These are phyloP conservation scores for Myiothlypis coronata DNA, from an alignment of 2,797 vertebrate genomes.

Conservation along the genomic window DNA sequence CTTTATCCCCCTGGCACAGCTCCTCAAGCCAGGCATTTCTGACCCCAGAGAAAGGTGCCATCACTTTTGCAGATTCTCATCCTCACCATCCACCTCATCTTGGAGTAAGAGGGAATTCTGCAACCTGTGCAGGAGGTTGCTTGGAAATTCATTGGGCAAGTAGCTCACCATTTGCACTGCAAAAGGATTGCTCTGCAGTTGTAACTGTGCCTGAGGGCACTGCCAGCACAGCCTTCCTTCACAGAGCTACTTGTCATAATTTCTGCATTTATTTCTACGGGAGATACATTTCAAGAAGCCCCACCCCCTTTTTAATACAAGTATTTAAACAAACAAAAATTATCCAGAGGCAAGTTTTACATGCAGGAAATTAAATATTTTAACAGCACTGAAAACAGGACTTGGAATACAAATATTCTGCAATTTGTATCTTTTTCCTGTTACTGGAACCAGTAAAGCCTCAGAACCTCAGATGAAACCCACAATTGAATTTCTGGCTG, in stretches of 20 bases:
- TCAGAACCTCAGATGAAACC: background rate
- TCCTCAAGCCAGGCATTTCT: background rate
- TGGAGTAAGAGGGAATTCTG: background rate
- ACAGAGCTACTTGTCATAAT: background rate
- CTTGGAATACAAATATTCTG: background rate
- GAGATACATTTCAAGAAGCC: background rate
- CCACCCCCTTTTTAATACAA: background rate
- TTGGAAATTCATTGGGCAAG: background rate
- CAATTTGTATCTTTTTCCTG: background rate
- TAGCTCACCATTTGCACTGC: background rate
- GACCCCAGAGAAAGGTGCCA: background rate
- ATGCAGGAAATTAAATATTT: background rate
- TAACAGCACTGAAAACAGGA: background rate
- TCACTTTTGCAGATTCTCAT: background rate
- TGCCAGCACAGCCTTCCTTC: background rate
- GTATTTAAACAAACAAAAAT: background rate
- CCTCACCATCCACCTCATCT: background rate
- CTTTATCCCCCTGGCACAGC: background rate
- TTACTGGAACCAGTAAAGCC: background rate
- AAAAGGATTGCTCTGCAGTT: background rate
- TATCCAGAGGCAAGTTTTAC: background rate
- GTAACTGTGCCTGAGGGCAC: background rate
- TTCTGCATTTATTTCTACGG: background rate
- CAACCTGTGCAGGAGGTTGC: background rate
- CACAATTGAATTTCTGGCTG: background rate